phyloP scores from a whole-genome alignment of 2,888 invertebrate genomes.

The Timandra comae region DNA sequence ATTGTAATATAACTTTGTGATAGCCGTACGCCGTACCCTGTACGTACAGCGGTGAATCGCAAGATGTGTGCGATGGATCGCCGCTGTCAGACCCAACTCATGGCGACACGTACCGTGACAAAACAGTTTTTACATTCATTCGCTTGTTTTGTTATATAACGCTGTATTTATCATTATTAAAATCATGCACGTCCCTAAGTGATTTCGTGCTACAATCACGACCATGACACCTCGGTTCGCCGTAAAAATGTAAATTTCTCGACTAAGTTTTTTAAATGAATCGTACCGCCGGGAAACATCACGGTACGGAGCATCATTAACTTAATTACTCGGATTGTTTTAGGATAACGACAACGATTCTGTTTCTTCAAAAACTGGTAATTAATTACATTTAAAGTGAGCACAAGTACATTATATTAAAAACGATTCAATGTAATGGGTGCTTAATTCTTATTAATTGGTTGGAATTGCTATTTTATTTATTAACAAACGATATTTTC shows the following conservation, averaged over 20 bases:
- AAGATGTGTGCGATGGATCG: constrained; percentile 41
- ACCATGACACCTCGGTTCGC: constrained; percentile 21
- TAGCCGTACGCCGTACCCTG: no score
- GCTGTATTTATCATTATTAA: constrained; percentile 11
- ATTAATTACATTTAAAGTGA: neutral
- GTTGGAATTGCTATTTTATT: no score
- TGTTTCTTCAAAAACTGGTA: constrained; percentile 3
- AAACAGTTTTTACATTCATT: constrained; percentile 16
- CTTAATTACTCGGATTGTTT: constrained; percentile 37
- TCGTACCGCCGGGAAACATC: constrained; percentile 1
- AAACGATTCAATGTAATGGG: no score
- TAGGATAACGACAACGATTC: constrained; percentile 24
- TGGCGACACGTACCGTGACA: constrained; percentile 33
- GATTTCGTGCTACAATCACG: constrained; percentile 15
- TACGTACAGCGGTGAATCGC: constrained; percentile 27
- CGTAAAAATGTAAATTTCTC: constrained; percentile 30
- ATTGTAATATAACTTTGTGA: constrained; percentile 44
- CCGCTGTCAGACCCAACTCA: constrained; percentile 60
- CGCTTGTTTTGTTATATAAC: neutral
- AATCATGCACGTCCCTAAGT: constrained; percentile 12
- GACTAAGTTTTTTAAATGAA: constrained; percentile 17
- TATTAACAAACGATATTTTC: no score
- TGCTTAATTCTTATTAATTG: no score
- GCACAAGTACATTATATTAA: no score
- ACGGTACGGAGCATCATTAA: constrained; percentile 34